Evolutionary conservation across 2,113 vertebrate genomes (phyloP).

Genomic region (Psammodynastes pulverulentus): DNA sequence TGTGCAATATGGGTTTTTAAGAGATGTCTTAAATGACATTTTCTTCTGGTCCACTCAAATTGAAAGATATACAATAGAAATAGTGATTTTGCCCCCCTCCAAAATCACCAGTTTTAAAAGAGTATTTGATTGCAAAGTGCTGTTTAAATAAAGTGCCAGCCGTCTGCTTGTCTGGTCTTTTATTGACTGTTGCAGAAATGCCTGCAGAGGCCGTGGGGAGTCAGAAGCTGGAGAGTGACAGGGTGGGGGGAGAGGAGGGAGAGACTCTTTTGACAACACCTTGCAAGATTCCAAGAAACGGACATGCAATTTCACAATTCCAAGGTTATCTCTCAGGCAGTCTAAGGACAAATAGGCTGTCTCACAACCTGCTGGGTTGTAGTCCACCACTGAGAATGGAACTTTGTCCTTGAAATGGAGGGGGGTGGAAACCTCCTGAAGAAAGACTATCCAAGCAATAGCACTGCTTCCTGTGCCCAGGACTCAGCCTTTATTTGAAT

Average conservation of each 20-base stretch:
- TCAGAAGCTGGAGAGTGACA: background rate
- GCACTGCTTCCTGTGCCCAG: slow-evolving; percentile 39
- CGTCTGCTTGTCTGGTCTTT: slow-evolving; percentile 48
- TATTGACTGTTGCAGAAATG: slow-evolving; percentile 36
- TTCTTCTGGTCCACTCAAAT: background rate
- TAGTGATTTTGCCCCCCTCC: background rate
- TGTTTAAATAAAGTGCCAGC: slow-evolving; percentile 35
- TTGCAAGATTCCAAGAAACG: slow-evolving; percentile 29
- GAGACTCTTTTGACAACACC: slow-evolving; percentile 34
- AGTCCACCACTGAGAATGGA: slow-evolving; percentile 44
- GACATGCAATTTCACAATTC: slow-evolving; percentile 25
- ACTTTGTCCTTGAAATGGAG: slow-evolving; percentile 42
- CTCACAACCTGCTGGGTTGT: slow-evolving; percentile 42
- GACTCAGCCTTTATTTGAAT: slow-evolving; percentile 47
- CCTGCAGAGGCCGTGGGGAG: background rate
- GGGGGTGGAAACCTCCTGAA: slow-evolving; percentile 44
- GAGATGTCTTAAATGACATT: background rate
- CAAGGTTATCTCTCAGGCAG: background rate
- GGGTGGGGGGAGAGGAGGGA: background rate
- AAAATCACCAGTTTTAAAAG: background rate
- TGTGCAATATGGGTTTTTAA: background rate
- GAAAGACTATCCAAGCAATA: slow-evolving; percentile 56
- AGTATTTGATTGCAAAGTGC: background rate
- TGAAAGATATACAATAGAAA: background rate
- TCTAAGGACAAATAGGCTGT: slow-evolving; percentile 39